A percentile compares a stretch with the other conserved stretches of the same genome.
Evolutionary conservation across 2,888 invertebrate species (phyloP).

Genomic region (Horisme vitalbata): DNA sequence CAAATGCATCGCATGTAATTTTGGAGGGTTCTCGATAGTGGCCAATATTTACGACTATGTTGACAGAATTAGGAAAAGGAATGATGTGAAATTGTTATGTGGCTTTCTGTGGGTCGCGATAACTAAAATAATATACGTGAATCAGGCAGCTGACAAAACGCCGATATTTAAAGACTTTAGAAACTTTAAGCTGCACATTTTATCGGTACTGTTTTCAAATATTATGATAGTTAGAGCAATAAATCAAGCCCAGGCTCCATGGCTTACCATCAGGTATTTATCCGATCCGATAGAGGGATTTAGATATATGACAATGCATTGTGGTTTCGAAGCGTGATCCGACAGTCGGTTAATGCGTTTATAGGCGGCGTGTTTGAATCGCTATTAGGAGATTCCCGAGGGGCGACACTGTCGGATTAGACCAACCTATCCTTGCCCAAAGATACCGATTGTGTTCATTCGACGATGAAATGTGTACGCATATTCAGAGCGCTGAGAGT

Average conservation of each 20-base stretch:
- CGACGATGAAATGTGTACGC: constrained; percentile 25
- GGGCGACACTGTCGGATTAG: constrained; percentile 54
- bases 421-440: constrained; percentile 32
- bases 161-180: too few species aligned
- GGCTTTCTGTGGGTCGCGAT: constrained; percentile 32
- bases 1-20: constrained; percentile 77
- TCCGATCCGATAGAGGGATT: constrained; percentile 44
- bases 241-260: constrained; percentile 14
- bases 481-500: constrained; percentile 19
- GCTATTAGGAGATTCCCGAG: constrained; percentile 50
- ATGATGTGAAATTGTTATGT: constrained; percentile 59
- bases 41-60: constrained; percentile 77
- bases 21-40: constrained; percentile 78
- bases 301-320: constrained; percentile 47
- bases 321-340: constrained; percentile 45
- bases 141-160: too few species aligned
- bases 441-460: constrained; percentile 33
- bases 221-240: constrained; percentile 23
- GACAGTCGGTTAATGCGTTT: constrained; percentile 67
- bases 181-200: constrained; percentile 9
- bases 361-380: constrained; percentile 67
- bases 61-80: constrained; percentile 73
- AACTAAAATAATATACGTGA: constrained; percentile 6
- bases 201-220: constrained; percentile 21
- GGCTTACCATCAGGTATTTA: constrained; percentile 31